Percentiles rank a stretch among this genome's conserved stretches.
These are phyloP conservation scores for Apodemus sylvaticus DNA, from an alignment of 2,113 vertebrate species.

Conservation along the genomic window DNA sequence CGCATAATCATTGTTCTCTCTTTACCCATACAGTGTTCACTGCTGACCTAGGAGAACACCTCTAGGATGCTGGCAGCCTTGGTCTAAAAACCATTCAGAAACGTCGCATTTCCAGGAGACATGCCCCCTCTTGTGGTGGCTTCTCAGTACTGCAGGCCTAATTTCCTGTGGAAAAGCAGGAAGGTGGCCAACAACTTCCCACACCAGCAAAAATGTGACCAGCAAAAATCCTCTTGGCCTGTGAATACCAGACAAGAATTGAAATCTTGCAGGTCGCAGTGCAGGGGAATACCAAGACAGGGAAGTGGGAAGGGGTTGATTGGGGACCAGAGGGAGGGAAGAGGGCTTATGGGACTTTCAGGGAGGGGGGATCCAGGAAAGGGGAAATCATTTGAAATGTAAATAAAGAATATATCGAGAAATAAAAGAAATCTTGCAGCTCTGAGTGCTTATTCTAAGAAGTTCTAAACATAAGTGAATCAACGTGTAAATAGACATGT, in stretches of 20 bases:
- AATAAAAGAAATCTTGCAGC: neutral
- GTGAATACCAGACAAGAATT: constrained; percentile 31
- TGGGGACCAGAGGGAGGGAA: no score
- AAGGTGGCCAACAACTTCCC: neutral
- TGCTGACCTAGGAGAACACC: neutral
- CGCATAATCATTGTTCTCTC: neutral
- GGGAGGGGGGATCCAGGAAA: no score
- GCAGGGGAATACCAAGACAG: no score
- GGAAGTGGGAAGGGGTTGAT: no score
- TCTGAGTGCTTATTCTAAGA: neutral
- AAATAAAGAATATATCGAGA: no score
- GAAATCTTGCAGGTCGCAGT: neutral
- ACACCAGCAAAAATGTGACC: no score
- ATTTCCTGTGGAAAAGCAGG: neutral
- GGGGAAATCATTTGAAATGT: no score
- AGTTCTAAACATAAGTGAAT: constrained; percentile 13
- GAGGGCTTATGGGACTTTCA: no score
- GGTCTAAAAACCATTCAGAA: neutral
- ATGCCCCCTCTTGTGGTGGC: constrained; percentile 69
- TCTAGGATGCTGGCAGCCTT: neutral
- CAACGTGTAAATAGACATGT: neutral
- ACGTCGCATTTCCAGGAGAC: constrained; percentile 70
- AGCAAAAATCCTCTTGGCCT: neutral
- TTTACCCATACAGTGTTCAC: neutral
- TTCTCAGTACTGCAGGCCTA: constrained; percentile 15